A percentile compares a stretch with the other conserved stretches of the same genome.
phyloP scores from a whole-genome alignment of 2,797 vertebrate species.

The Antrozous pallidus region DNA sequence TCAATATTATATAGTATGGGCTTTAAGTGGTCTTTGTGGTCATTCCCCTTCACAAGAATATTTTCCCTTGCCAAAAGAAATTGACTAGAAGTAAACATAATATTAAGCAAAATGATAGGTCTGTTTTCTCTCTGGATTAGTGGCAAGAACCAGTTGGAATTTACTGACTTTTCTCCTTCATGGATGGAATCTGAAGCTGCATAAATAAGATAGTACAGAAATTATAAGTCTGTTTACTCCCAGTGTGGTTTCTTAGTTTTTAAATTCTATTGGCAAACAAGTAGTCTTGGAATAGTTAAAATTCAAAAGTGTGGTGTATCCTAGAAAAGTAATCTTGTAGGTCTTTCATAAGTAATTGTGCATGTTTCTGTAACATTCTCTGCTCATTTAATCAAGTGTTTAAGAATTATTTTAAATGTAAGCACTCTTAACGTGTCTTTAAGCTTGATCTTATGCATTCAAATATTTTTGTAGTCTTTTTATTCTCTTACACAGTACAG shows the following conservation, averaged over 20 bases:
- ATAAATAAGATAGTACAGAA: constrained; percentile 16
- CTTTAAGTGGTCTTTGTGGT: background rate
- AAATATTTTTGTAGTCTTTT: constrained; percentile 19
- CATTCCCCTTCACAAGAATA: constrained; percentile 4
- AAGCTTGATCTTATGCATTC: background rate
- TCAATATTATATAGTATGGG: background rate
- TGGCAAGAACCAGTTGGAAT: background rate
- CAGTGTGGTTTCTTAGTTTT: background rate
- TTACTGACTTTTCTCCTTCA: constrained; percentile 52
- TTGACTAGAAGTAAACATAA: constrained; percentile 13
- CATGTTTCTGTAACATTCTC: background rate
- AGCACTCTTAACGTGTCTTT: background rate
- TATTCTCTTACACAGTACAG: background rate
- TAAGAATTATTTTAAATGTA: constrained; percentile 44
- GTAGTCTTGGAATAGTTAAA: constrained; percentile 38
- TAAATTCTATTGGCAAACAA: constrained; percentile 19
- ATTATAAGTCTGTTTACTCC: background rate
- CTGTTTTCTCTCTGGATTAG: constrained; percentile 35
- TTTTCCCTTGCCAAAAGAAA: constrained; percentile 54
- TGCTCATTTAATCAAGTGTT: background rate
- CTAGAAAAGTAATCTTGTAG: background rate
- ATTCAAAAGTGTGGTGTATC: background rate
- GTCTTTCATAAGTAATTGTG: background rate
- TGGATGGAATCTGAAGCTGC: constrained; percentile 24
- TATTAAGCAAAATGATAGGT: constrained; percentile 47